Evolutionary conservation across 2,113 vertebrate genomes (phyloP).

Genomic region (Regulus satrapa): DNA sequence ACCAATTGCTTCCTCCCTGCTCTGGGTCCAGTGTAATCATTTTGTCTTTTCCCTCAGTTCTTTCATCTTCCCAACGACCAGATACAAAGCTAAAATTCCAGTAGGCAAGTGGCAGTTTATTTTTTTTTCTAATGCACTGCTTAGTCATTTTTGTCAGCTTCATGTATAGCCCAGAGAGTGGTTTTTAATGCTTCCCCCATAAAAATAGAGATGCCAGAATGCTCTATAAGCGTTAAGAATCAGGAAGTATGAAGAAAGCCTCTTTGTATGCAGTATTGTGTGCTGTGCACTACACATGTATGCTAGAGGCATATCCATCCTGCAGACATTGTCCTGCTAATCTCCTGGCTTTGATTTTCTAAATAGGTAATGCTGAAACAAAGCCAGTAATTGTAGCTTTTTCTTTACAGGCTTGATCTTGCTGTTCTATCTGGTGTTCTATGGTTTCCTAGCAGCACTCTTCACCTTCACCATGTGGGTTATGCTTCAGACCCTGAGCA

Average conservation of each 20-base stretch:
- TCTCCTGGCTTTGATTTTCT: not conserved
- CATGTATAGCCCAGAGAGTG: not conserved
- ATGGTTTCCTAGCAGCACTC: conserved; percentile 93
- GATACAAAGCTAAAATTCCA: not conserved
- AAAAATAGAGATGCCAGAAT: not conserved
- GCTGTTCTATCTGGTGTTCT: conserved; percentile 94
- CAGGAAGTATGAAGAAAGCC: not conserved
- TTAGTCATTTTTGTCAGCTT: not conserved
- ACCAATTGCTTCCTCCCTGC: not conserved
- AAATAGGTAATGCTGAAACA: not conserved
- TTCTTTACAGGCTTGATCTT: conserved; percentile 86
- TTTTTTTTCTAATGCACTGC: not conserved
- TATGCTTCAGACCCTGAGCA: conserved; percentile 92
- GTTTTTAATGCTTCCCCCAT: not conserved
- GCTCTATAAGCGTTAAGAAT: not conserved
- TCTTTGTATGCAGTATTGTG: not conserved
- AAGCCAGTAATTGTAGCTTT: not conserved
- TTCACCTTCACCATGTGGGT: conserved; percentile 97
- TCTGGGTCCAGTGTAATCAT: not conserved
- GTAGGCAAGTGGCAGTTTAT: not conserved
- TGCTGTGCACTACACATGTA: not conserved
- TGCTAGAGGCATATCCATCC: not conserved
- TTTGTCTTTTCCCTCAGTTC: not conserved
- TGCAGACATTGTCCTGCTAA: not conserved
- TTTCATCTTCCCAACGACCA: not conserved